Percentiles rank a stretch among this genome's conserved stretches.
Conservation (phyloP, 2,797 vertebrate genomes). For the Adelosebastes latens region DNA sequence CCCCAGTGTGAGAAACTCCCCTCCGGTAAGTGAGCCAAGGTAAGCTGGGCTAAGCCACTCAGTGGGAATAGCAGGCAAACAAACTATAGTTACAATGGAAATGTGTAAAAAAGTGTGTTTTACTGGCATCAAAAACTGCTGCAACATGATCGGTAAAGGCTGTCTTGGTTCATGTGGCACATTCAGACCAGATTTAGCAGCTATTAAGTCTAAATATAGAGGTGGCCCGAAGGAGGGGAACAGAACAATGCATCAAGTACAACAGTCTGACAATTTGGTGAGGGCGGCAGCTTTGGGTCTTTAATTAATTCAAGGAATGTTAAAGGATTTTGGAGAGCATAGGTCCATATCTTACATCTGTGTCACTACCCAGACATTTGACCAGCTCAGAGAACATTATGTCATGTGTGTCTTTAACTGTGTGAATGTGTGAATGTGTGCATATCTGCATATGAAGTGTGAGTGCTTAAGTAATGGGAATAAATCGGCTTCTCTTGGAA, state of each 20-base stretch:
- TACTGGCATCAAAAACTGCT: background rate
- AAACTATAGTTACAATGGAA: background rate
- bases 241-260: background rate
- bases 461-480: background rate
- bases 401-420: background rate
- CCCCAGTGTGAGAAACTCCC: constrained; percentile 45
- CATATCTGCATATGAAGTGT: background rate
- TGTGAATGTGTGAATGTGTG: background rate
- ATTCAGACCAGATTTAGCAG: background rate
- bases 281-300: background rate
- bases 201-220: background rate
- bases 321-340: background rate
- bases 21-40: constrained; percentile 43
- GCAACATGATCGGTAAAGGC: background rate
- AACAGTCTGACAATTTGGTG: background rate
- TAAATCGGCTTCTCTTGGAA: background rate
- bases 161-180: background rate
- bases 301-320: background rate
- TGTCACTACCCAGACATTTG: background rate
- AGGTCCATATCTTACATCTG: background rate
- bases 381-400: background rate
- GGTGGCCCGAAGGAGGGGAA: background rate
- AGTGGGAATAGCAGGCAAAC: constrained; percentile 15
- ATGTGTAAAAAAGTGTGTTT: background rate
- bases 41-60: constrained; percentile 40